Base-by-base conservation (phyloP, 2,888 invertebrate genomes). In the Glomeris marginata region DNA sequence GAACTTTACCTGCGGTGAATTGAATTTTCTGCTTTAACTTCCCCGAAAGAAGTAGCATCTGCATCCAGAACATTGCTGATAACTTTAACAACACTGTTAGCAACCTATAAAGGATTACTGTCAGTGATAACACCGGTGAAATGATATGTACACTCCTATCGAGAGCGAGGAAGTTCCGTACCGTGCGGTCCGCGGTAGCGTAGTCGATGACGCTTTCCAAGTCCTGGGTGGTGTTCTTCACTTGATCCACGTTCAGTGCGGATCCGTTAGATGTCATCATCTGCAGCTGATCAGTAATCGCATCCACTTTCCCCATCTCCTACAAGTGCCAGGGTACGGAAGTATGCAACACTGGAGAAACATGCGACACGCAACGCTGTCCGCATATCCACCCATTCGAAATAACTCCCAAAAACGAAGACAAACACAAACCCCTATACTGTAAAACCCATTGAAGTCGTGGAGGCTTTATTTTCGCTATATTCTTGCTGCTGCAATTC, bases 21-120 rank as follows among this genome's bases (percentile, higher is more conserved):
- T 13, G 59, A 57, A 40, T 58, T 60, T 6, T 54, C 54, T 15
- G 47, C 51, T 44, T 62, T 60, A 22, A 62, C 62, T 22, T 59
- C 56, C 6, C 58, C 50, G n/a, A 61, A 55, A 2, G 63, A 60
- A 8, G 59, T 60, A 11, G 60, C 58, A 47, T 63, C 64, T 21
- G 61, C 63, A 16, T 60, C 59, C 45, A 61, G 56, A 5, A 65
- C 55, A 50, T 65, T 64, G 48, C 64, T 64, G 11, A 66, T 59
- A 5, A 64, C 61, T 20, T 52, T 55, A 11, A 62, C 54, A 57
- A 64, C 57, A 34, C 57, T 58, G 28, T 52, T 53, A 11, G 64
- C 64, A 33, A 64, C 57, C 66, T 66, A 36, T 20, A 33, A 47
- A 42, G 47, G 21, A 41, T 15, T 20, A 20, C 43, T 40, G 6